Percentiles rank a stretch among this genome's conserved stretches.
Evolutionary conservation across 2,113 vertebrate genomes (phyloP).

Genomic region (Malurus cyaneus): DNA sequence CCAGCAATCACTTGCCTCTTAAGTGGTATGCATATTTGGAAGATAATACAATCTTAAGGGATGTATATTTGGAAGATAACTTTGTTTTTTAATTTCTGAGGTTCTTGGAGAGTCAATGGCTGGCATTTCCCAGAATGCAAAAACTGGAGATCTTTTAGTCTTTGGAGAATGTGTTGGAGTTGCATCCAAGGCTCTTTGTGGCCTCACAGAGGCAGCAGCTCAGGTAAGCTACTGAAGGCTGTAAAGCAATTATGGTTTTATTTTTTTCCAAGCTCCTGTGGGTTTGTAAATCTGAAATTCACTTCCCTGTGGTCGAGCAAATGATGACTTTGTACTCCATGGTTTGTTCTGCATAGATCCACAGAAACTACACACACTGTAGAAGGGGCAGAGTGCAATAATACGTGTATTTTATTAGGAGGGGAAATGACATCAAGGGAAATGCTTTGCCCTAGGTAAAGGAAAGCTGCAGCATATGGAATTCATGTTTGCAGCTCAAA

Average conservation of each 20-base stretch:
- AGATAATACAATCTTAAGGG: neutral
- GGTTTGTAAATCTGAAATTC: neutral
- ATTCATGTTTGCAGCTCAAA: neutral
- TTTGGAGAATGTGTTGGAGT: slow-evolving; percentile 94
- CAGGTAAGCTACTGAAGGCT: slow-evolving; percentile 80
- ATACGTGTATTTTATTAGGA: rapidly evolving
- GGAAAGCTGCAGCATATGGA: neutral
- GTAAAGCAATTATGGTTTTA: neutral
- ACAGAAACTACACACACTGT: rapidly evolving
- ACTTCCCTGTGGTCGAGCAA: neutral
- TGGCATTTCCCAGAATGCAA: slow-evolving; percentile 97
- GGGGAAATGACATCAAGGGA: neutral
- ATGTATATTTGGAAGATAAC: neutral
- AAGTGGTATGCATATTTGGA: neutral
- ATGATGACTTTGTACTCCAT: rapidly evolving
- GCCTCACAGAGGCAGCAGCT: slow-evolving; percentile 94
- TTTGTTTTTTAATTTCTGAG: slow-evolving; percentile 65
- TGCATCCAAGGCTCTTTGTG: slow-evolving; percentile 96
- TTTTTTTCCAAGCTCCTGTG: neutral
- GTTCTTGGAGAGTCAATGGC: slow-evolving; percentile 98
- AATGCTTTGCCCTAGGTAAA: neutral
- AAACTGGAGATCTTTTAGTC: slow-evolving; percentile 89
- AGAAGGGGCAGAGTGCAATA: neutral
- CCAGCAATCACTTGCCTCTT: neutral
- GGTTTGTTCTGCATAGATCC: rapidly evolving